phyloP scores from a whole-genome alignment of 2,113 vertebrate genomes.

The Dipodomys stephensi region DNA sequence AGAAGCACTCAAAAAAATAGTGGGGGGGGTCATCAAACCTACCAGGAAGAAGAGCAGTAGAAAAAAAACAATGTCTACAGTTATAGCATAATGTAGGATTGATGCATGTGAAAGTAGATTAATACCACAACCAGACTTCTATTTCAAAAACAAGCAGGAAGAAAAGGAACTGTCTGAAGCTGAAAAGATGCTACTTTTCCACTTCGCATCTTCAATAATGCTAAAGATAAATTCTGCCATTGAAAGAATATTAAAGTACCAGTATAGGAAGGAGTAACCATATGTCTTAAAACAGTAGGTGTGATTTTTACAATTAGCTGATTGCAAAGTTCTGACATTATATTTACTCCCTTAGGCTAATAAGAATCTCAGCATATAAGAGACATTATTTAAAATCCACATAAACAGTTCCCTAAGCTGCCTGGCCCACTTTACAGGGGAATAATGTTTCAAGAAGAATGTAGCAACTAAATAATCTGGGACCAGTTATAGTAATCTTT shows the following conservation, averaged over 20 bases:
- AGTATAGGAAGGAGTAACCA: background rate
- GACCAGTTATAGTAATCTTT: background rate
- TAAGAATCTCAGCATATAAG: background rate
- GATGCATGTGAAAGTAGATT: background rate
- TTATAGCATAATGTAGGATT: background rate
- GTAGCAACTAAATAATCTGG: background rate
- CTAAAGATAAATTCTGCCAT: background rate
- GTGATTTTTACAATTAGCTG: background rate
- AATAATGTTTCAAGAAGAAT: background rate
- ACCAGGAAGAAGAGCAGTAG: constrained; percentile 40
- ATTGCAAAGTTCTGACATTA: background rate
- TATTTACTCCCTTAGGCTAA: background rate
- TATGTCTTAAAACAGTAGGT: background rate
- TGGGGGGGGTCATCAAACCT: constrained; percentile 75
- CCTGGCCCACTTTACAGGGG: background rate
- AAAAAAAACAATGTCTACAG: background rate
- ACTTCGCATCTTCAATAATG: background rate
- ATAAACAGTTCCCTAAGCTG: background rate
- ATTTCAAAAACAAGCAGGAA: constrained; percentile 1
- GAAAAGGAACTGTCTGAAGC: background rate
- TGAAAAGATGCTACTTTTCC: constrained; percentile 2
- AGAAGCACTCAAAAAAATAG: constrained; percentile 75
- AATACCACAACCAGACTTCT: background rate
- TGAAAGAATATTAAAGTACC: background rate
- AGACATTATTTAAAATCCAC: background rate